Base-by-base conservation (phyloP, 2,888 invertebrate genomes). In the Caenorhabditis becei region DNA sequence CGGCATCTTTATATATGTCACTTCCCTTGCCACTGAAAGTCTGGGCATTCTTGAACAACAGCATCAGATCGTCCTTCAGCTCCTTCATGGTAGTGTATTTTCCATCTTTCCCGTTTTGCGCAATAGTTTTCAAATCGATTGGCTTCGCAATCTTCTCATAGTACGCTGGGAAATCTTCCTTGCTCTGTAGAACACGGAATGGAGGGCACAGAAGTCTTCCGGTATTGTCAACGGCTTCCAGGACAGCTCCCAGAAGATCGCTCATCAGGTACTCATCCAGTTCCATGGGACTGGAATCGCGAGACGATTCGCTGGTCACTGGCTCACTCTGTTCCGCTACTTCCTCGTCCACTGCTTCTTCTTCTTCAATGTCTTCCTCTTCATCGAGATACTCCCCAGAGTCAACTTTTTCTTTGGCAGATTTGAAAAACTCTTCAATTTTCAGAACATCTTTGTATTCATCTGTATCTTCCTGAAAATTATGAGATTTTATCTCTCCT, bases 21-120 rank as follows among this genome's bases (percentile, higher is more conserved):
- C 97, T 97, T 1, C 96, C 96, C 0, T 98, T 96, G 91, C 97
- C 97, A 91, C 98, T 98, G 91, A 97, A 99, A 10, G 79, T 77
- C 91, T 97, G 97, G 0, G 98, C 98, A 92, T 99, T 99, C 85
- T 95, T 94, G 59, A 95, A 95, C 95, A 99, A 96, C 66, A 95
- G 93, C 84, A 95, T 92, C 47, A 99, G 92, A 93, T 99, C 98
- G 82, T 94, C 94, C 91, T 97, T 97, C 93, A 99, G 93, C 70
- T 97, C 96, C 56, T 93, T 93, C 41, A 98, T 92, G 83, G 93
- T 94, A 0, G 93, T 92, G 91, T 98, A 99, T 69, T 95, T 94
- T 66, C 94, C 83, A 1, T 82, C 77, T 14, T 92, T 91, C 66
- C 98, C 95, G 92, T 95, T 96, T 75, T 94, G 94, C 0, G 97